Base-by-base conservation (phyloP, 2,797 vertebrate genomes). In the Eurystomus glaucurus region DNA sequence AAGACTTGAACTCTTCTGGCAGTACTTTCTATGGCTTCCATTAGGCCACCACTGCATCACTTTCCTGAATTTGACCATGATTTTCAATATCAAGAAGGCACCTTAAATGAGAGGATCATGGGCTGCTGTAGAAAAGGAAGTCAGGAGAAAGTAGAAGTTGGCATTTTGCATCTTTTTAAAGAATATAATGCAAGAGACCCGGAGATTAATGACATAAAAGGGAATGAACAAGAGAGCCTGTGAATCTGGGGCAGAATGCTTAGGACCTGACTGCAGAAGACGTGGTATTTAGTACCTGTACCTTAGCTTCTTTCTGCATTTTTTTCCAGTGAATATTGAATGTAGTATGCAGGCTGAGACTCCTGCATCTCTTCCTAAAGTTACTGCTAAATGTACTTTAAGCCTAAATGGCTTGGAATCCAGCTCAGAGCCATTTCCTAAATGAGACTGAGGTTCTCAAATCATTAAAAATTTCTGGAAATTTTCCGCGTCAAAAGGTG, bases 141-240 rank as follows among this genome's bases (percentile, higher is more conserved):
- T 39, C 35, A 81, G 15, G 39, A 84, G 48, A 84, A 86, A 60
- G 52, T 35, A 78, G 23, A 84, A 90, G 20, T 55, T 5, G 10
- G 7, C 5, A 68, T 78, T 94, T 75, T 75, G 37, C 22, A 26
- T 78, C 26, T 92, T 79, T 58, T 74, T n/a, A 85, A 76, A 13
- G 77, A 43, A 10, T 2, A 1, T 79, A 23, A 35, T 91, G 5
- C 13, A 33, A 62, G 74, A 79, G 25, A 29, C 22, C 15, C 76
- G 61, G n/a, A 41, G 25, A 50, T 82, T 22, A 82, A 11, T 61
- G 18, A 4, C 33, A 21, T 71, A 29, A 52, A 88, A 51, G 33
- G 51, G 14, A 90, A 66, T 28, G 39, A 76, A 5, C 11, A 88
- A 48, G 66, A 51, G 10, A 70, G 35, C 18, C 45, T 64, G 4